Evolutionary conservation across 2,888 invertebrate genomes (phyloP), one percentile per base, ranked within the genome.

Genomic region (Luperina nickerlii): DNA sequence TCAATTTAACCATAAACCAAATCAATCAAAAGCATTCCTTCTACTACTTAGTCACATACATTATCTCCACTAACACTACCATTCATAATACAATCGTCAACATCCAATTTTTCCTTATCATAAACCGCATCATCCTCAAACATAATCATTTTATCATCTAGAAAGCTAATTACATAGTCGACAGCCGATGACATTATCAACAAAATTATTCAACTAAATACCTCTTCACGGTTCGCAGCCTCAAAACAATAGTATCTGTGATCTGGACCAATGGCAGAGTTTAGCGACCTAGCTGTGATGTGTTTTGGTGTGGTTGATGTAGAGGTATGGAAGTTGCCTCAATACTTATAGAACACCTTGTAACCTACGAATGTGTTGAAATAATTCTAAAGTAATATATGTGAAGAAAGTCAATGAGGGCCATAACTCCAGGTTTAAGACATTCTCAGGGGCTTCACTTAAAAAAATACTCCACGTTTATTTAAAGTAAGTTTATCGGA

Each of bases 131-230:
- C 73, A 73, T 81, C 24, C 13, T 63, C 67, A 70, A 74, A 68
- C 13, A 72, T 63, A 74, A 79, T 76, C 73, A 68, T 84, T 73
- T 15, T 77, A 77, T 75, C 78, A 74, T 79, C 79, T 78, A 84
- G 83, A 90, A 89, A 89, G 85, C 80, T 85, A 90, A 89, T 83
- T 82, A 83, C 74, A 18, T 74, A 51, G 82, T 83, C 63, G 85
- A 88, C 87, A 83, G 81, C 66, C 75, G 90, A 89, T 85, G 92
- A 92, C 92, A 91, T 82, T 92, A 92, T 92, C 90, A 78, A 18
- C 67, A 54, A 86, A 87, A 89, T 88, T 89, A 88, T 90, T 86
- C 83, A 88, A 85, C 79, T 86, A 78, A 83, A 83, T 81, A 83
- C 77, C 76, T 83, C 76, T 84, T 82, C 84, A 85, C 74, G 90